These are phyloP conservation scores for Diachasmimorpha longicaudata DNA, from an alignment of 1,140 invertebrate species.

Conservation along the genomic window DNA sequence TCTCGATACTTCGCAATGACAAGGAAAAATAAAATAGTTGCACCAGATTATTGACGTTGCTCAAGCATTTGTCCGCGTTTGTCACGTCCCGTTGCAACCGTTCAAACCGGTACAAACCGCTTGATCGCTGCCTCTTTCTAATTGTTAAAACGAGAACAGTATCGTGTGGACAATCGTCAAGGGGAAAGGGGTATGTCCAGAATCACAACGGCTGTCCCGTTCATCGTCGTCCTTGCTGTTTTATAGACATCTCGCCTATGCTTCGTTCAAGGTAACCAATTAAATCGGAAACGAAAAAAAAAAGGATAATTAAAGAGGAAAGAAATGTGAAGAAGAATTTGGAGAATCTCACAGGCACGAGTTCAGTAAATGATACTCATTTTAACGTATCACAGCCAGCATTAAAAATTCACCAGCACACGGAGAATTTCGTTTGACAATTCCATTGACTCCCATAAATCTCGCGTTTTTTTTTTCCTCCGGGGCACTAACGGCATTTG, in stretches of 20 bases:
- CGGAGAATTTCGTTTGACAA: not conserved
- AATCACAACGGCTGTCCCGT: conserved; percentile 56
- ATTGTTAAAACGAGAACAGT: conserved; percentile 55
- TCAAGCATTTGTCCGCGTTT: conserved; percentile 26
- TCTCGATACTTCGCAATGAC: not conserved
- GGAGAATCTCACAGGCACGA: not conserved
- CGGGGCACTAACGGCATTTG: conserved; percentile 37
- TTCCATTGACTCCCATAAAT: not conserved
- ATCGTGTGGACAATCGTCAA: conserved; percentile 52
- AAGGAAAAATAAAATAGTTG: not conserved
- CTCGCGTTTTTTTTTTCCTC: not conserved
- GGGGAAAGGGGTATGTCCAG: conserved; percentile 52
- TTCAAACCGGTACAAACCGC: conserved; percentile 37
- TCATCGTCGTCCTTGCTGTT: conserved; percentile 56
- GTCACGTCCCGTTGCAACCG: conserved; percentile 27
- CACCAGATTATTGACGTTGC: not conserved
- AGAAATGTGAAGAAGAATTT: not conserved
- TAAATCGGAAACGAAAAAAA: conserved; percentile 4
- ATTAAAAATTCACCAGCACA: not conserved
- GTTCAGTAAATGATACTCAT: too few species aligned
- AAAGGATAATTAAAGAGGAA: not conserved
- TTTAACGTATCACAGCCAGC: conserved; percentile 5
- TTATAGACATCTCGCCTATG: conserved; percentile 52
- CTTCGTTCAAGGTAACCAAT: conserved; percentile 54
- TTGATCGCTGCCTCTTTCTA: conserved; percentile 51